These are phyloP conservation scores for Dipodomys ordii DNA, from an alignment of 2,113 vertebrate genomes.

Conservation along the genomic window DNA sequence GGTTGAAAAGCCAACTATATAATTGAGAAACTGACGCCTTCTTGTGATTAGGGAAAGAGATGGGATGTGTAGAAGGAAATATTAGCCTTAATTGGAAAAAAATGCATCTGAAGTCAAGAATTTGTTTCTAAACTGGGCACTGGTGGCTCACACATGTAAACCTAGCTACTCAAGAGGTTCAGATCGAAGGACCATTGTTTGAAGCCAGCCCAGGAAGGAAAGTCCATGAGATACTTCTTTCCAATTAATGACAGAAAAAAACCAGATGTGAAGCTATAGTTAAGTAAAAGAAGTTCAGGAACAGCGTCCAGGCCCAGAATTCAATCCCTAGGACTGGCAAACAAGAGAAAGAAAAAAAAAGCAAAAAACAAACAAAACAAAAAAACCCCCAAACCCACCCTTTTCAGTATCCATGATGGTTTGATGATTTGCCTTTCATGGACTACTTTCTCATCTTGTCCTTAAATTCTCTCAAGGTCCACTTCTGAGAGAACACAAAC, in stretches of 20 bases:
- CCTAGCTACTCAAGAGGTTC: too few species aligned
- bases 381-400: too few species aligned
- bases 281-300: neutral
- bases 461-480: neutral
- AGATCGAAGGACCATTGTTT: too few species aligned
- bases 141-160: neutral
- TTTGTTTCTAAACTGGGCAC: too few species aligned
- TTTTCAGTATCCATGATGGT: neutral
- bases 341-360: too few species aligned
- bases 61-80: neutral
- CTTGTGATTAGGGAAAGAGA: neutral
- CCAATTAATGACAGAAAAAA: too few species aligned
- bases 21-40: neutral
- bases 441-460: neutral
- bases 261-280: too few species aligned
- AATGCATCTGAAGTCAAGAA: neutral
- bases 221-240: too few species aligned
- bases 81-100: neutral
- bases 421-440: neutral
- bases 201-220: too few species aligned
- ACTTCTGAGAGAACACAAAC: neutral
- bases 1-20: too few species aligned
- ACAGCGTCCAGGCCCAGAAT: neutral
- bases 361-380: too few species aligned
- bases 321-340: too few species aligned